Conservation (phyloP, 2,888 invertebrate genomes). For the Tuta absoluta region DNA sequence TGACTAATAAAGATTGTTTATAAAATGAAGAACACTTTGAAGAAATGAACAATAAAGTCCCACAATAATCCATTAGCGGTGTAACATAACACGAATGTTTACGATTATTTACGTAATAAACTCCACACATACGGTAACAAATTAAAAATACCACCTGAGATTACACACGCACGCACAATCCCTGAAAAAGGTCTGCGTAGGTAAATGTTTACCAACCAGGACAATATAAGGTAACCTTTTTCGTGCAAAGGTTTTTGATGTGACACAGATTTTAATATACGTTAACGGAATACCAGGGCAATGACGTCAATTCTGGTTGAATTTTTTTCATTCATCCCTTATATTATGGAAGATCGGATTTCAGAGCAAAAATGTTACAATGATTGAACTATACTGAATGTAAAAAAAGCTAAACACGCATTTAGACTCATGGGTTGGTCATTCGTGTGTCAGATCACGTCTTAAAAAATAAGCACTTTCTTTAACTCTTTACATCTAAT, state of each 20-base stretch:
- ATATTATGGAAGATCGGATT: no score
- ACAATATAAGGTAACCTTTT: background rate
- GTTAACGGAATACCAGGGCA: background rate
- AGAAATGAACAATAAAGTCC: slow-evolving; percentile 11
- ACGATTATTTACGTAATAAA: slow-evolving; percentile 30
- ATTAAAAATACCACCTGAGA: slow-evolving; percentile 57
- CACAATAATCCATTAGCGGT: slow-evolving; percentile 26
- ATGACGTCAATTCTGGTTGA: background rate
- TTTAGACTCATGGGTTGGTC: no score
- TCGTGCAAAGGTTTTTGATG: slow-evolving; percentile 12
- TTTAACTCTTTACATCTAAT: no score
- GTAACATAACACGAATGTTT: slow-evolving; percentile 29
- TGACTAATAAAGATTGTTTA: background rate
- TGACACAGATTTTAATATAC: slow-evolving; percentile 3
- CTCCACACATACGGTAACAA: slow-evolving; percentile 44
- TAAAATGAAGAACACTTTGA: background rate
- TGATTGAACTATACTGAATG: no score
- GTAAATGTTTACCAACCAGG: background rate
- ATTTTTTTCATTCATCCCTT: no score
- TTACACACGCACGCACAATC: slow-evolving; percentile 49
- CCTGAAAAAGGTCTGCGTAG: slow-evolving; percentile 41
- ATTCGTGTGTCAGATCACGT: no score
- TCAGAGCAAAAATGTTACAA: no score
- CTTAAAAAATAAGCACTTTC: no score
- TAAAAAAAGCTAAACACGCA: no score